Percentiles rank a stretch among this genome's conserved stretches.
These are phyloP conservation scores for Acyrthosiphon pisum DNA, from an alignment of 1,140 invertebrate genomes.

Conservation along the genomic window DNA sequence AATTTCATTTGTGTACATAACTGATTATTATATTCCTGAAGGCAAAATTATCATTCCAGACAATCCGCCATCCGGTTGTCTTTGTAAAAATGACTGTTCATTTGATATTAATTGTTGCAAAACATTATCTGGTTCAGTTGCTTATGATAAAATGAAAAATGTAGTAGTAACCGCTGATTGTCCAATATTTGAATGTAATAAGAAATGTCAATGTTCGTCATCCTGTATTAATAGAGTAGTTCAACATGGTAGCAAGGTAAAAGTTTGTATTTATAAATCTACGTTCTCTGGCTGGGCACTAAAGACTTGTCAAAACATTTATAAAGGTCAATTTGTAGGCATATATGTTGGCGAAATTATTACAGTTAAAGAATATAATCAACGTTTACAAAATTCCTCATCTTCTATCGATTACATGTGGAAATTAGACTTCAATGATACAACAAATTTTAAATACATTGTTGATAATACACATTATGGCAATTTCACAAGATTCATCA, in stretches of 20 bases:
- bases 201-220: conserved; percentile 76
- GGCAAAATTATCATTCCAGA: conserved; percentile 76
- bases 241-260: conserved; percentile 79
- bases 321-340: conserved; percentile 84
- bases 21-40: conserved; percentile 77
- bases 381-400: conserved; percentile 68
- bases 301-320: conserved; percentile 75
- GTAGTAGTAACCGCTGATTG: conserved; percentile 76
- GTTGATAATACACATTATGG: conserved; percentile 84
- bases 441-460: conserved; percentile 88
- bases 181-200: conserved; percentile 94
- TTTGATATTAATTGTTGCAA: conserved; percentile 36
- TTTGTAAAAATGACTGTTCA: conserved; percentile 71
- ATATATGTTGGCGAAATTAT: conserved; percentile 96
- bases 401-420: neutral
- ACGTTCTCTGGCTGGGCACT: conserved; percentile 91
- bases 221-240: conserved; percentile 87
- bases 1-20: conserved; percentile 82
- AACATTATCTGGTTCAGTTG: neutral
- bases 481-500: conserved; percentile 93
- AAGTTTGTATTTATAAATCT: conserved; percentile 87
- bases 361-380: conserved; percentile 86
- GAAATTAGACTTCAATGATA: conserved; percentile 77
- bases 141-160: conserved; percentile 67
- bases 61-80: conserved; percentile 83